phyloP scores from a whole-genome alignment of 2,797 vertebrate genomes.

The Leucoraja ocellata region DNA sequence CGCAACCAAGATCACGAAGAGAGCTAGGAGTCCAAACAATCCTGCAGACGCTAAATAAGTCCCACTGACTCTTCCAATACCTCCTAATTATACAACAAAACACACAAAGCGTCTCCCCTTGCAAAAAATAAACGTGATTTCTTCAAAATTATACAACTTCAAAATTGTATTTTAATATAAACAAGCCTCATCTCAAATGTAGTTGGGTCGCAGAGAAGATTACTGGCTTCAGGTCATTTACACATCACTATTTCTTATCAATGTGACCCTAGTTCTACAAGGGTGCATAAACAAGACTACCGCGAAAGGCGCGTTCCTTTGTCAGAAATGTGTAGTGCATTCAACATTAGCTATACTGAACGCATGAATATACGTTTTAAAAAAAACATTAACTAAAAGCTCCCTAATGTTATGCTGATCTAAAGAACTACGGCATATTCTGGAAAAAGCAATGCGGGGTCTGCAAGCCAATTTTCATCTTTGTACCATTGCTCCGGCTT shows the following conservation, averaged over 20 bases:
- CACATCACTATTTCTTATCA: slow-evolving; percentile 6
- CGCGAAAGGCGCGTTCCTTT: neutral
- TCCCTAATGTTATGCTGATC: neutral
- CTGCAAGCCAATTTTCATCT: neutral
- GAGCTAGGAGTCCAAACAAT: slow-evolving; percentile 15
- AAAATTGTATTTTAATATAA: neutral
- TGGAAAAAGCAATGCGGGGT: neutral
- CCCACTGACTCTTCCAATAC: neutral
- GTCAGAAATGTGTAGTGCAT: slow-evolving; percentile 17
- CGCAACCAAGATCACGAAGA: neutral
- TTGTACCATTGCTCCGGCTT: neutral
- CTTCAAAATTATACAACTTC: slow-evolving; percentile 3
- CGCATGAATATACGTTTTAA: neutral
- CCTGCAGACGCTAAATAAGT: neutral
- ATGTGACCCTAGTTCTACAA: slow-evolving; percentile 4
- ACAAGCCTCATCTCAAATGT: neutral
- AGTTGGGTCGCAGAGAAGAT: neutral
- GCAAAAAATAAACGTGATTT: neutral
- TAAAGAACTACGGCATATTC: neutral
- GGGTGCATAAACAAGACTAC: slow-evolving; percentile 22
- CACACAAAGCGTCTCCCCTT: neutral
- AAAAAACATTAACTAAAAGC: neutral
- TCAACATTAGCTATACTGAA: neutral
- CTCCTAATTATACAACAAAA: neutral
- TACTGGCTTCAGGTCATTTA: slow-evolving; percentile 14